Conservation (phyloP, 2,113 vertebrate genomes). For the Anarrhichthys ocellatus region DNA sequence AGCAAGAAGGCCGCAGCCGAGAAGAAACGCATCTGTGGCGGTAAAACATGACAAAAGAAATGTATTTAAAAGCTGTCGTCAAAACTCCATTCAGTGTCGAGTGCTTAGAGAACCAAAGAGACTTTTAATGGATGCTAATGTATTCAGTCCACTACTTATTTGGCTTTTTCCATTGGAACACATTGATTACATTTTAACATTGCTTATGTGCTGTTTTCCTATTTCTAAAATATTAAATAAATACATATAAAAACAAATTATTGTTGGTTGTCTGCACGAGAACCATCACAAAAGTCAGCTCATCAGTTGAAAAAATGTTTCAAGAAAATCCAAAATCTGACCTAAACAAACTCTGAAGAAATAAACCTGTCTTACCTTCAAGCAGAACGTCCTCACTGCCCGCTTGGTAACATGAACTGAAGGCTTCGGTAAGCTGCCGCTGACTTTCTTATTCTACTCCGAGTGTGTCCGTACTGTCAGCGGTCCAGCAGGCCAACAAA, state of each 20-base stretch:
- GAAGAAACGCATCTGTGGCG: conserved; percentile 60
- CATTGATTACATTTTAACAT: neutral
- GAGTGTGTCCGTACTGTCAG: neutral
- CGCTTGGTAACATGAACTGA: neutral
- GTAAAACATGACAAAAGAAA: neutral
- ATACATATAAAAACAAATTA: neutral
- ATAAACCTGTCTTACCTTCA: conserved; percentile 42
- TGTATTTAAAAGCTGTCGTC: neutral
- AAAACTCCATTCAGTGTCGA: neutral
- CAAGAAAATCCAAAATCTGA: neutral
- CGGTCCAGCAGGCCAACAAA: conserved; percentile 23
- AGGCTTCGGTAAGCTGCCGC: neutral
- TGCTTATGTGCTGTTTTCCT: neutral
- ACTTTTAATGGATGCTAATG: neutral
- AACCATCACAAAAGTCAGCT: neutral
- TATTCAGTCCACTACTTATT: neutral
- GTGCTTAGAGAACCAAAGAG: neutral
- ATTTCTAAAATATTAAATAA: neutral
- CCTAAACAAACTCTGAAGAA: neutral
- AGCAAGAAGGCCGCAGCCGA: conserved; percentile 30
- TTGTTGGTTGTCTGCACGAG: neutral
- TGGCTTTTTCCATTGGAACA: neutral
- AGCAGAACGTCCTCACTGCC: neutral
- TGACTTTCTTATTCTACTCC: neutral
- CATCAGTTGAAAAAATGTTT: neutral